Percentiles rank a stretch among this genome's conserved stretches.
Evolutionary conservation across 2,113 vertebrate genomes (phyloP).

Genomic region (Caloenas nicobarica): DNA sequence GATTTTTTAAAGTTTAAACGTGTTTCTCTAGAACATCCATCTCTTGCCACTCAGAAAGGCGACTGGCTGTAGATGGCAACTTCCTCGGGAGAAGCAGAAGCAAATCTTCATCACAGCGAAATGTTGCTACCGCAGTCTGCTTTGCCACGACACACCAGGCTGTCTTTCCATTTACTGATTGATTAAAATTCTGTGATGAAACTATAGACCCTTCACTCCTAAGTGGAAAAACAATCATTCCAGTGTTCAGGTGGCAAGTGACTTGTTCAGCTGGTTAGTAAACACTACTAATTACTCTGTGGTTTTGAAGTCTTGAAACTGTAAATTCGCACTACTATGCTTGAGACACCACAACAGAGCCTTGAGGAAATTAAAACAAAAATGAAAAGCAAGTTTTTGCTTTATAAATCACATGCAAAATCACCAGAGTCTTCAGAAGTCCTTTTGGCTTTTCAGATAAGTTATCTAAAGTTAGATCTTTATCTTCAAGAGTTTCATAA

Average conservation of each 20-base stretch:
- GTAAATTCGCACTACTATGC: neutral
- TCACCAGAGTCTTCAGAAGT: neutral
- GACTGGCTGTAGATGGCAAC: neutral
- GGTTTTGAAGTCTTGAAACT: slow-evolving; percentile 1
- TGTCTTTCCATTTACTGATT: neutral
- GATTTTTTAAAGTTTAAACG: neutral
- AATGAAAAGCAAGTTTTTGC: neutral
- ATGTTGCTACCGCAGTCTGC: neutral
- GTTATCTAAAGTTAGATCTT: neutral
- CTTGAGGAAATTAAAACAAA: slow-evolving; percentile 24
- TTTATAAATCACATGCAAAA: slow-evolving; percentile 11
- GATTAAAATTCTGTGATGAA: neutral
- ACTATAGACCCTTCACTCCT: neutral
- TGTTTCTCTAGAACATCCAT: neutral
- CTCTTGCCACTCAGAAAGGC: neutral
- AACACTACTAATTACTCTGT: neutral
- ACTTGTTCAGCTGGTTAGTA: slow-evolving; percentile 4
- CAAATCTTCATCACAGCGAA: accelerated
- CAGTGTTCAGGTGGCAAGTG: neutral
- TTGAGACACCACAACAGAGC: neutral
- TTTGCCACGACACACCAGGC: neutral
- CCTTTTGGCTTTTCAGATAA: neutral
- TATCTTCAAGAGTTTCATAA: neutral
- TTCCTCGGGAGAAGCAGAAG: neutral
- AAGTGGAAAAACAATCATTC: neutral